Evolutionary conservation across 2,888 invertebrate genomes (phyloP).

Genomic region (Orgyia antiqua): DNA sequence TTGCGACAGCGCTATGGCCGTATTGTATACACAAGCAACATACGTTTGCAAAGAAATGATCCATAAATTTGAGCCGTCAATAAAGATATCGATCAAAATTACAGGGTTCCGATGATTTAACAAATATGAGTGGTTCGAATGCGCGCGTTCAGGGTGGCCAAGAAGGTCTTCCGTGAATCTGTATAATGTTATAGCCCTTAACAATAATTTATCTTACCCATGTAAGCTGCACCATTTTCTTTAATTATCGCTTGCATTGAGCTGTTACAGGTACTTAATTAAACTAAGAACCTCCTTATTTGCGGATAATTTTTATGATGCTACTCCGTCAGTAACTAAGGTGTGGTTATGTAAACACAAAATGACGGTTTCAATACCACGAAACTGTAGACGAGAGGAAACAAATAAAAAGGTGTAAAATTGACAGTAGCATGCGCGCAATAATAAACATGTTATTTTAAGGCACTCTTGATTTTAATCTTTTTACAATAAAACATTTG

Average conservation of each 20-base stretch:
- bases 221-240: slow-evolving; percentile 64
- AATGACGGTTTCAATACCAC: slow-evolving; percentile 46
- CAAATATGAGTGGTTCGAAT: slow-evolving; percentile 69
- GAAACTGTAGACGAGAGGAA: slow-evolving; percentile 38
- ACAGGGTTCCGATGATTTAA: slow-evolving; percentile 75
- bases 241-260: slow-evolving; percentile 57
- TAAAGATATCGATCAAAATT: slow-evolving; percentile 79
- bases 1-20: slow-evolving; percentile 59
- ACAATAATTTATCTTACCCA: slow-evolving; percentile 60
- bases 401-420: slow-evolving; percentile 33
- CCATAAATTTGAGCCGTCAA: slow-evolving; percentile 74
- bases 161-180: slow-evolving; percentile 65
- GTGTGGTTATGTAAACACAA: slow-evolving; percentile 42
- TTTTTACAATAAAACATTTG: slow-evolving; percentile 7
- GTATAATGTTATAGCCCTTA: slow-evolving; percentile 63
- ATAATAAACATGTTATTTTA: slow-evolving; percentile 32
- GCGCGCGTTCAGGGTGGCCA: slow-evolving; percentile 64
- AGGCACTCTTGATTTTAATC: slow-evolving; percentile 16
- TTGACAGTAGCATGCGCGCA: slow-evolving; percentile 26
- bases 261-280: slow-evolving; percentile 56
- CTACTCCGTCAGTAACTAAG: slow-evolving; percentile 36
- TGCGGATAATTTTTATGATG: slow-evolving; percentile 48
- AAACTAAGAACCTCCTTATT: slow-evolving; percentile 57
- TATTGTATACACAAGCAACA: slow-evolving; percentile 61
- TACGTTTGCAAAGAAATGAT: slow-evolving; percentile 71